Conservation (phyloP, 2,113 vertebrate genomes). For the Notothenia coriiceps region DNA sequence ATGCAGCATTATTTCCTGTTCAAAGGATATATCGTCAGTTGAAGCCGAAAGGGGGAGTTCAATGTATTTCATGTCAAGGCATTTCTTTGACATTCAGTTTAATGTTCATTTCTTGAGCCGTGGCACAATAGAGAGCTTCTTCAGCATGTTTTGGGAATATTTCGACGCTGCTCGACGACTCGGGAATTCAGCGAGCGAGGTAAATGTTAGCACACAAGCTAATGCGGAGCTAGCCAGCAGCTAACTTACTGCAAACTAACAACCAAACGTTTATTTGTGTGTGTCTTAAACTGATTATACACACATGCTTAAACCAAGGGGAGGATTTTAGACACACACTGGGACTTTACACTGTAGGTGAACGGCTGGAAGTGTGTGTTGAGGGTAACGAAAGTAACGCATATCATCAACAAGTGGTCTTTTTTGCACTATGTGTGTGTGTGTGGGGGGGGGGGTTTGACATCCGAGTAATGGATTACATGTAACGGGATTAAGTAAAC, state of each 20-base stretch:
- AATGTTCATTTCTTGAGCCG: conserved; percentile 39
- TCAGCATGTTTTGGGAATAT: conserved; percentile 69
- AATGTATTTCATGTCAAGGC: conserved; percentile 50
- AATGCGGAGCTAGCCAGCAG: conserved; percentile 53
- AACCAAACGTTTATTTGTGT: conserved; percentile 19
- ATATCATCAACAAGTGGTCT: conserved; percentile 75
- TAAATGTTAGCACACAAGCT: conserved; percentile 72
- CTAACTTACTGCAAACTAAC: conserved; percentile 49
- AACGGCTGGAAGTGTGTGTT: not conserved
- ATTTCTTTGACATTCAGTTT: conserved; percentile 3
- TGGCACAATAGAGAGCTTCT: conserved; percentile 10
- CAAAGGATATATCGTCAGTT: conserved; percentile 47
- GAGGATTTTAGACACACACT: not conserved
- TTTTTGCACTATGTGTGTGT: conserved; percentile 37
- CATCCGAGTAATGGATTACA: no score
- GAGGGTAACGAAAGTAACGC: conserved; percentile 13
- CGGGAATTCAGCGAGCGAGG: conserved; percentile 67
- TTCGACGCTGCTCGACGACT: conserved; percentile 56
- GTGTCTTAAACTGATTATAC: not conserved
- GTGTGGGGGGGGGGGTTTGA: not conserved
- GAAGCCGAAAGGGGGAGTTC: conserved; percentile 46
- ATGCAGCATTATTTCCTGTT: conserved; percentile 75
- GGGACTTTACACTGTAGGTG: not conserved
- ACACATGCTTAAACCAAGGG: not conserved
- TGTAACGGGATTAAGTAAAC: no score